Percentiles rank a stretch among this genome's conserved stretches.
Evolutionary conservation across 2,797 vertebrate genomes (phyloP).

Genomic region (Erithacus rubecula): DNA sequence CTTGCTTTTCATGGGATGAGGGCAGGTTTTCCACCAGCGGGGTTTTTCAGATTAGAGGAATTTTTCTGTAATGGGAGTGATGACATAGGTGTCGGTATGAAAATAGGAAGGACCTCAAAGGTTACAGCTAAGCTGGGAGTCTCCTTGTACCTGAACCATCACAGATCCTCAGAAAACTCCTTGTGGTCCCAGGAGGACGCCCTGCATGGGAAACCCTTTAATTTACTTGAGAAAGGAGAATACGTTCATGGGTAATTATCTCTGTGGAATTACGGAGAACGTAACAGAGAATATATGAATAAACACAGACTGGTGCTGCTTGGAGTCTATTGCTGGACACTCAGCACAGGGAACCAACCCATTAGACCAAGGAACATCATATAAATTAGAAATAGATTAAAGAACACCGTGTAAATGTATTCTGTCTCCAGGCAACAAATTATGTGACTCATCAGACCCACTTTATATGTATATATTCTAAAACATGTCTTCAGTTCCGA

Average conservation of each 20-base stretch:
- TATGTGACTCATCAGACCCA: constrained; percentile 1
- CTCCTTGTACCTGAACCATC: constrained; percentile 39
- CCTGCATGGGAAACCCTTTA: constrained; percentile 54
- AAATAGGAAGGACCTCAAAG: constrained; percentile 72
- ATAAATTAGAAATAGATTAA: constrained; percentile 48
- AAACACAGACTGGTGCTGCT: background rate
- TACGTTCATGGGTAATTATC: constrained; percentile 51
- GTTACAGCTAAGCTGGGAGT: constrained; percentile 67
- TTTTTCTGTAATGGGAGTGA: constrained; percentile 63
- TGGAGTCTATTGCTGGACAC: background rate
- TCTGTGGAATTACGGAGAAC: constrained; percentile 53
- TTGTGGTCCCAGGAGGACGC: constrained; percentile 23
- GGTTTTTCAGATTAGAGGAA: constrained; percentile 66
- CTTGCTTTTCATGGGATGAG: constrained; percentile 62
- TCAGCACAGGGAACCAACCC: background rate
- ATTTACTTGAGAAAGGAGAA: constrained; percentile 54
- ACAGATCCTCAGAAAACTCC: constrained; percentile 42
- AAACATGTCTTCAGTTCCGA: background rate
- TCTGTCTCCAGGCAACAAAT: constrained; percentile 18
- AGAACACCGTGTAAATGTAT: constrained; percentile 21
- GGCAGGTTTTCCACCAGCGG: constrained; percentile 65
- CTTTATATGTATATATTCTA: background rate
- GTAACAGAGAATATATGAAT: background rate
- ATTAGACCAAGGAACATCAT: background rate
- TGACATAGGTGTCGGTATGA: constrained; percentile 52